Evolutionary conservation across 2,113 vertebrate species (phyloP).

Genomic region (Oryzias curvinotus): DNA sequence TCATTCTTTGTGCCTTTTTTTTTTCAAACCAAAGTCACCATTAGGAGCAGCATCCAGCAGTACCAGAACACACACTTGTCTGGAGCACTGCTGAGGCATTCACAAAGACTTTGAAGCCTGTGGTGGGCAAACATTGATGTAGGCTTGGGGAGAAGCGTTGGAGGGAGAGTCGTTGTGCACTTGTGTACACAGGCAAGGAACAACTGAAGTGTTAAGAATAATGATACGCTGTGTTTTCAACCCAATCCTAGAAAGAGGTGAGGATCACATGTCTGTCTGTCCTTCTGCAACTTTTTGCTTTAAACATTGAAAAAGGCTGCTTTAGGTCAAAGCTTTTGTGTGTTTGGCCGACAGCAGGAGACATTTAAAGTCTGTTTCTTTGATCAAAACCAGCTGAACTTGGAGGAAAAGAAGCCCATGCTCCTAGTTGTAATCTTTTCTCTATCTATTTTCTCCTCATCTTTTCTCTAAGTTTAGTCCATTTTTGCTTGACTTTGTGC

Average conservation of each 20-base stretch:
- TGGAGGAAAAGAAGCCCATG: conserved; percentile 50
- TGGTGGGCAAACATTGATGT: conserved; percentile 58
- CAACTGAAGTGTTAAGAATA: not conserved
- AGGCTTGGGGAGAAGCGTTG: conserved; percentile 45
- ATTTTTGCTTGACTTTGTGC: conserved; percentile 16
- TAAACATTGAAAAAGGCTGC: conserved; percentile 3
- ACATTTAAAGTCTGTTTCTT: conserved; percentile 36
- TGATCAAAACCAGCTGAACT: conserved; percentile 62
- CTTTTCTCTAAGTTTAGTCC: conserved; percentile 25
- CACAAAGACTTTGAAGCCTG: conserved; percentile 21
- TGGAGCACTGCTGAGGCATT: conserved; percentile 30
- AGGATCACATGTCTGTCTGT: conserved; percentile 9
- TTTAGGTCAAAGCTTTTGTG: conserved; percentile 5
- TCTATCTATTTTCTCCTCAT: not conserved
- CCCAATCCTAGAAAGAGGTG: conserved; percentile 36
- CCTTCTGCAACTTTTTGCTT: not conserved
- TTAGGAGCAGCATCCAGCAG: conserved; percentile 40
- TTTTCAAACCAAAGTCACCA: conserved; percentile 45
- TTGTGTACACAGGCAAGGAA: conserved; percentile 1
- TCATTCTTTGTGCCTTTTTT: conserved; percentile 51
- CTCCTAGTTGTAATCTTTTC: conserved; percentile 16
- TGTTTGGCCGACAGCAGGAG: conserved; percentile 31
- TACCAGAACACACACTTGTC: conserved; percentile 41
- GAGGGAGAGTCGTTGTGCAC: conserved; percentile 2
- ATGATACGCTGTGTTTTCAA: conserved; percentile 14